A percentile compares a stretch with the other conserved stretches of the same genome.
phyloP scores from a whole-genome alignment of 2,888 invertebrate species.

The Lamproptera curius region DNA sequence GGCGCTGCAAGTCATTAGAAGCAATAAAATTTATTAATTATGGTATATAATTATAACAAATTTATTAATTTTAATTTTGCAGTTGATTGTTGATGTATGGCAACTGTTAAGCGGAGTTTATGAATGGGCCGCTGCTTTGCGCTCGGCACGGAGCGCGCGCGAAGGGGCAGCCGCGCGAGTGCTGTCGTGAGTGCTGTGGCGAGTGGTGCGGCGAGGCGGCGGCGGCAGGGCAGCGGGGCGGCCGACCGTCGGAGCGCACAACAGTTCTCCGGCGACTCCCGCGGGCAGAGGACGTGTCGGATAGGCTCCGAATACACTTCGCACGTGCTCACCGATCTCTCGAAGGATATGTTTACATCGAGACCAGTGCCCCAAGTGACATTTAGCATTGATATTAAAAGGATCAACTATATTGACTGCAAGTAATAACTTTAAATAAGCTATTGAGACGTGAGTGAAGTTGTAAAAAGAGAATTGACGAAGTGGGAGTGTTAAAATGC shows the following conservation, averaged over 20 bases:
- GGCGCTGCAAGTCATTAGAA: too few relatives aligned
- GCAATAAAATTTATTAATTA: too few relatives aligned
- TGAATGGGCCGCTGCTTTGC: neutral
- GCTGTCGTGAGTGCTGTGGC: neutral
- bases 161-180: neutral
- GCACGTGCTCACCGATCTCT: conserved; percentile 46
- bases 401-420: conserved; percentile 1
- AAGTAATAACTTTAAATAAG: conserved; percentile 2
- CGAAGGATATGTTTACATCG: conserved; percentile 30
- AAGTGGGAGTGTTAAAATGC: conserved; percentile 19
- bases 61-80: too few relatives aligned
- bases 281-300: conserved; percentile 39
- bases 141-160: neutral
- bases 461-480: conserved; percentile 11
- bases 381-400: conserved; percentile 11
- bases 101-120: too few relatives aligned
- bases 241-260: conserved; percentile 18
- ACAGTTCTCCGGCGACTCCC: conserved; percentile 34
- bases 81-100: too few relatives aligned
- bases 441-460: neutral
- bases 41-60: too few relatives aligned
- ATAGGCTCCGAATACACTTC: conserved; percentile 8
- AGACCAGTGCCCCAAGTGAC: conserved; percentile 16
- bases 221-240: conserved; percentile 69
- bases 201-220: conserved; percentile 12